phyloP scores from a whole-genome alignment of 2,888 invertebrate species.

The Drosophila sordidula region DNA sequence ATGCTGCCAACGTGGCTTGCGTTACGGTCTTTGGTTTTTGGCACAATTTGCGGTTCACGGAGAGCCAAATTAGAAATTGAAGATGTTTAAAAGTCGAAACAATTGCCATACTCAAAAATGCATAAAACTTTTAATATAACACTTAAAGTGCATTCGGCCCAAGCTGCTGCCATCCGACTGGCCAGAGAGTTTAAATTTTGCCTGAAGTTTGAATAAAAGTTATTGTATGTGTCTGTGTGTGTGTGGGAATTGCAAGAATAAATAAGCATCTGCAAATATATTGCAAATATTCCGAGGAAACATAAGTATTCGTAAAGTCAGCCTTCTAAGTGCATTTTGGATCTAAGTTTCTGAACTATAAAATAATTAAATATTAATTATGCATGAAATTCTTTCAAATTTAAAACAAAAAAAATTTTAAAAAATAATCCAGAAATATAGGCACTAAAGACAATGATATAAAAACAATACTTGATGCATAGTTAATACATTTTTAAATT shows the following conservation, averaged over 20 bases:
- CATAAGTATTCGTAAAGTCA: background rate
- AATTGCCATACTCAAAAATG: conserved; percentile 22
- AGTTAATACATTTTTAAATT: too few species aligned
- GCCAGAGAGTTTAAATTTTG: background rate
- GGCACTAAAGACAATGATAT: too few species aligned
- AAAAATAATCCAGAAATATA: too few species aligned
- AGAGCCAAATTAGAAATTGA: conserved; percentile 52
- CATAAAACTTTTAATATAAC: conserved; percentile 33
- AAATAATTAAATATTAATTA: background rate
- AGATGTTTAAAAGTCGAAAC: conserved; percentile 39
- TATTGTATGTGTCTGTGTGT: background rate
- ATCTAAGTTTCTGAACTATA: too few species aligned
- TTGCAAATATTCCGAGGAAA: background rate
- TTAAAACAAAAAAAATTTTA: too few species aligned
- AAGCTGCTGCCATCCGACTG: conserved; percentile 1
- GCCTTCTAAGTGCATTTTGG: background rate
- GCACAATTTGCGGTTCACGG: conserved; percentile 25
- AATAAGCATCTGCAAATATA: background rate
- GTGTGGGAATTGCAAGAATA: background rate
- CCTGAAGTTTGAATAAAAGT: background rate
- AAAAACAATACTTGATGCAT: too few species aligned
- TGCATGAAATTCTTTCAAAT: too few species aligned
- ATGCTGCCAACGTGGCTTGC: conserved; percentile 64
- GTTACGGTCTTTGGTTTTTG: conserved; percentile 3
- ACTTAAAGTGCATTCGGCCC: conserved; percentile 15